A percentile compares a stretch with the other conserved stretches of the same genome.
These are phyloP conservation scores for Leptopilina boulardi DNA, from an alignment of 1,140 invertebrate species.

Conservation along the genomic window DNA sequence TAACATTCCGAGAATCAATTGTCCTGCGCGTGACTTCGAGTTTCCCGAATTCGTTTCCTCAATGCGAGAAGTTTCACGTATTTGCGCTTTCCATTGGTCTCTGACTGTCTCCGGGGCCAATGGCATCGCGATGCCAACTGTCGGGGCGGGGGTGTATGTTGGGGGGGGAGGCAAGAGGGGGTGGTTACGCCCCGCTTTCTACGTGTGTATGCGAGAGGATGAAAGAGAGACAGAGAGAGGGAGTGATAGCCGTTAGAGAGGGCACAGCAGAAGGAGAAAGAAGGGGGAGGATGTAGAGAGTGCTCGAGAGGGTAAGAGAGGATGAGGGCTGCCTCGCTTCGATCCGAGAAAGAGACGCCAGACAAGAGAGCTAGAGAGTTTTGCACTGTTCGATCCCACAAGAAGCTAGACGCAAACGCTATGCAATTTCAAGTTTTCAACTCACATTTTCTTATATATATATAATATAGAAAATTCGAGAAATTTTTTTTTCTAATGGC, in stretches of 20 bases:
- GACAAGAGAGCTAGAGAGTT: conserved; percentile 50
- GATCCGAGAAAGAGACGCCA: conserved; percentile 54
- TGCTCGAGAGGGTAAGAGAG: conserved; percentile 40
- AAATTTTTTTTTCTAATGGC: conserved; percentile 53
- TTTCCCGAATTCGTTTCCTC: conserved; percentile 68
- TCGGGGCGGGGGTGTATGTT: conserved; percentile 60
- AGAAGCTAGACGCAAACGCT: conserved; percentile 69
- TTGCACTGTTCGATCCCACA: conserved; percentile 67
- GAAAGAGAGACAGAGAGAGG: conserved; percentile 36
- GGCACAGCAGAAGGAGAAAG: conserved; percentile 41
- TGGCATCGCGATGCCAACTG: conserved; percentile 72
- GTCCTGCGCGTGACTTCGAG: conserved; percentile 63
- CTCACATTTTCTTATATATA: conserved; percentile 58
- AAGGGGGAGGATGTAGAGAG: conserved; percentile 19
- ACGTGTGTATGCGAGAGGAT: conserved; percentile 52
- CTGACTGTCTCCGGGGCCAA: conserved; percentile 72
- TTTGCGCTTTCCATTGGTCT: conserved; percentile 74
- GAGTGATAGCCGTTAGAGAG: conserved; percentile 38
- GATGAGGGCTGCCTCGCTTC: conserved; percentile 50
- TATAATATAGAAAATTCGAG: conserved; percentile 41
- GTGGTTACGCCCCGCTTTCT: conserved; percentile 68
- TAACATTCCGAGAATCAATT: conserved; percentile 53
- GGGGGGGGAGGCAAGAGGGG: conserved; percentile 61
- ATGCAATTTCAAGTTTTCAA: conserved; percentile 66
- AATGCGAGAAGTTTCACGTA: conserved; percentile 69